phyloP scores from a whole-genome alignment of 2,113 vertebrate species.

The Rhinolophus sinicus region DNA sequence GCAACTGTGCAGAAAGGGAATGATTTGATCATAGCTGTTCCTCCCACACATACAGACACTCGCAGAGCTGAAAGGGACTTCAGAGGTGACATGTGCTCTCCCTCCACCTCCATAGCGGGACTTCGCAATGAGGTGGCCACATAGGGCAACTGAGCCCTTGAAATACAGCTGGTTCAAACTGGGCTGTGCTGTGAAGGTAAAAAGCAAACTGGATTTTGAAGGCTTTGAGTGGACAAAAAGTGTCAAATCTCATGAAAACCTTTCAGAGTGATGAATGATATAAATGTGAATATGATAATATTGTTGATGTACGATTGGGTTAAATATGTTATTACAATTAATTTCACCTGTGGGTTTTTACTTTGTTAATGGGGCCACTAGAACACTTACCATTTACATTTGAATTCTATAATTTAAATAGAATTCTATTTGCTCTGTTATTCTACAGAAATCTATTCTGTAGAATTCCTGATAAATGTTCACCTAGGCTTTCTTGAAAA shows the following conservation, averaged over 20 bases:
- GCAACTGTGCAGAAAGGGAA: neutral
- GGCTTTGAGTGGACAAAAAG: neutral
- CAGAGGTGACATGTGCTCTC: neutral
- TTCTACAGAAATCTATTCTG: neutral
- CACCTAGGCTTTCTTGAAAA: neutral
- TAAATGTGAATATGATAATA: neutral
- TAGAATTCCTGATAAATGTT: neutral
- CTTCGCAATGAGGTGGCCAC: neutral
- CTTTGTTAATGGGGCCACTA: neutral
- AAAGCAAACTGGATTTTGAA: neutral
- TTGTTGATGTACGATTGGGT: neutral
- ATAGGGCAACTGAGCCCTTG: neutral
- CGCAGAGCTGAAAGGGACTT: neutral
- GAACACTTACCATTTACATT: neutral
- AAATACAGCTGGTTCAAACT: neutral
- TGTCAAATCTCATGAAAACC: neutral
- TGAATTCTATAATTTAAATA: too few relatives aligned
- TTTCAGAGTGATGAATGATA: neutral
- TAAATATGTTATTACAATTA: neutral
- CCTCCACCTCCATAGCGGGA: accelerated
- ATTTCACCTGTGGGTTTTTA: neutral
- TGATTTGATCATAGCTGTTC: neutral
- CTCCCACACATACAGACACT: neutral
- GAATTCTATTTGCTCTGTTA: neutral
- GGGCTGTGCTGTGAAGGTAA: neutral